Evolutionary conservation across 2,113 vertebrate species (phyloP).

Genomic region (Cyphomyrus plagiostoma): DNA sequence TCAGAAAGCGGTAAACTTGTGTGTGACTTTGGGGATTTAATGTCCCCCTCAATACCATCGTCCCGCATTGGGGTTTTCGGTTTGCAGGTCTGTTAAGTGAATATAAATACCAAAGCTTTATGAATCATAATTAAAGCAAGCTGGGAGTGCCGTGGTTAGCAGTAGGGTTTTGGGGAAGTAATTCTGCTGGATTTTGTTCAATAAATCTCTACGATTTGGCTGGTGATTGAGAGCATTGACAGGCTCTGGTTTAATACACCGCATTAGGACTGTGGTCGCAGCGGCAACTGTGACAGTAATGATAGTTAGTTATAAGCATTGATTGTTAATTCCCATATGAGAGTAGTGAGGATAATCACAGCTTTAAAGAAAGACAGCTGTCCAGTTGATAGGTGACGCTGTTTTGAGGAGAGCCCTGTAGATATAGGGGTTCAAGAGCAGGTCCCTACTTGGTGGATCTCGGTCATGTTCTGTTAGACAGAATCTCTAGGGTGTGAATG

Average conservation of each 20-base stretch:
- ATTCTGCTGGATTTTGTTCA: background rate
- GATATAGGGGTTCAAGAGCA: background rate
- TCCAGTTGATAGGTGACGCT: background rate
- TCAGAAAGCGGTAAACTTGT: background rate
- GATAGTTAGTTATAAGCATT: background rate
- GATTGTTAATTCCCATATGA: background rate
- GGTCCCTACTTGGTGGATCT: background rate
- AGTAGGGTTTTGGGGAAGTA: background rate
- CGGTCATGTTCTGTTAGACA: background rate
- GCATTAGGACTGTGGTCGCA: background rate
- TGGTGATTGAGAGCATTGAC: background rate
- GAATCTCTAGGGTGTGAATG: background rate
- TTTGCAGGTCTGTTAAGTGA: background rate
- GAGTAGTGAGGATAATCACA: background rate
- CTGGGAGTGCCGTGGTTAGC: background rate
- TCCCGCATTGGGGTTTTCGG: background rate
- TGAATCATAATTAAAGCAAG: background rate
- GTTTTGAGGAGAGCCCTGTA: background rate
- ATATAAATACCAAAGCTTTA: background rate
- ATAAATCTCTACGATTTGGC: background rate
- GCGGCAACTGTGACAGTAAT: background rate
- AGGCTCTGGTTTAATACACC: background rate
- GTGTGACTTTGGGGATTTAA: background rate
- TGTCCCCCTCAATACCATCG: background rate
- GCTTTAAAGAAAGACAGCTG: background rate